Conservation (phyloP, 2,888 invertebrate genomes). For the Ferdinandea cuprea region DNA sequence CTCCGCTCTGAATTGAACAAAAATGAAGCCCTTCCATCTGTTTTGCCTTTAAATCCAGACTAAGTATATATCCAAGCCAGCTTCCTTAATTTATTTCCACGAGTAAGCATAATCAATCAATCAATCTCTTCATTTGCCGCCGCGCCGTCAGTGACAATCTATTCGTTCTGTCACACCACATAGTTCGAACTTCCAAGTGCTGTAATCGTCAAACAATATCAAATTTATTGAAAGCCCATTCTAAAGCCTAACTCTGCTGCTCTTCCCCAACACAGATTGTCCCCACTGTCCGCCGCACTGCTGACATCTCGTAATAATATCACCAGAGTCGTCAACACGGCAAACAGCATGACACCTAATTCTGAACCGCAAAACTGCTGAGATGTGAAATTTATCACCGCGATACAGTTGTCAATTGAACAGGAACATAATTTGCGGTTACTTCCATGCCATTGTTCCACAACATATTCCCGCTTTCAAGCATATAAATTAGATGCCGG, state of each 20-base stretch:
- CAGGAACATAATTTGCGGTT: slow-evolving; percentile 73
- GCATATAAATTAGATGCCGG: slow-evolving; percentile 43
- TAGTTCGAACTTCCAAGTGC: background rate
- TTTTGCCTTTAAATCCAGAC: too few species aligned
- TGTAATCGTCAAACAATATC: slow-evolving; percentile 27
- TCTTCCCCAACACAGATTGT: background rate
- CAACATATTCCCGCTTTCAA: slow-evolving; percentile 4
- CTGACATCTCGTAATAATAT: slow-evolving; percentile 18
- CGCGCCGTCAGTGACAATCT: background rate
- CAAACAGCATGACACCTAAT: slow-evolving; percentile 22
- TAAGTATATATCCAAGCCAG: too few species aligned
- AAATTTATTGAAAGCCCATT: slow-evolving; percentile 33
- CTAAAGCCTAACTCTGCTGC: slow-evolving; percentile 12
- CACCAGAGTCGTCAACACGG: slow-evolving; percentile 2
- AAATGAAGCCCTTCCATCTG: too few species aligned
- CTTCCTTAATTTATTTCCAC: too few species aligned
- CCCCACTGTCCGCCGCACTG: slow-evolving; percentile 1
- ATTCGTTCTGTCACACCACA: background rate
- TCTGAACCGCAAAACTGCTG: slow-evolving; percentile 24
- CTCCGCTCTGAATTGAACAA: too few species aligned
- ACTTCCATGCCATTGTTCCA: slow-evolving; percentile 32
- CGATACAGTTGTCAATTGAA: slow-evolving; percentile 76
- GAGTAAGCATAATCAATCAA: background rate
- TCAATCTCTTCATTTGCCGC: background rate
- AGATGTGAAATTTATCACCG: slow-evolving; percentile 74